Evolutionary conservation across 1,140 invertebrate species (phyloP).

Genomic region (Ceratosolen fusciceps): DNA sequence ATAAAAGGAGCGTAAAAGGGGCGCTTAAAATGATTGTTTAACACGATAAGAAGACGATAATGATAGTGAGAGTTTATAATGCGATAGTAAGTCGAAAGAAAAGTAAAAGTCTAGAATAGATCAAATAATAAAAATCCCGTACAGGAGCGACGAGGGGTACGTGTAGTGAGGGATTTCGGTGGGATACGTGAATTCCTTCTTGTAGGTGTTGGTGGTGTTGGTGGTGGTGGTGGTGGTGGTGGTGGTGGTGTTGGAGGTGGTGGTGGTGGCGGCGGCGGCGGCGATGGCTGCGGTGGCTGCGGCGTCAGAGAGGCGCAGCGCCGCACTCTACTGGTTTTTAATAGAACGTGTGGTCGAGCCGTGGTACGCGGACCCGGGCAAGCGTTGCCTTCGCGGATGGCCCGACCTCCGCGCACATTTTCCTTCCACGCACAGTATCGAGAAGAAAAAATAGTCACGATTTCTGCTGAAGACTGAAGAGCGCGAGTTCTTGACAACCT

Average conservation of each 20-base stretch:
- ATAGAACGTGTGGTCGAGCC: conserved; percentile 26
- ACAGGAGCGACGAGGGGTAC: not conserved
- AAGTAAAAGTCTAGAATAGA: no score
- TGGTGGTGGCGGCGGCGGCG: not conserved
- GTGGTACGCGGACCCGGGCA: conserved; percentile 18
- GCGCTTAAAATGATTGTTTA: no score
- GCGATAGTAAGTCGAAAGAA: no score
- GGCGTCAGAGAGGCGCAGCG: not conserved
- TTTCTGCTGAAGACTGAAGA: not conserved
- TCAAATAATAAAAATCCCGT: no score
- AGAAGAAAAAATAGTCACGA: not conserved
- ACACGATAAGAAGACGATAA: no score
- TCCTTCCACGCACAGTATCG: not conserved
- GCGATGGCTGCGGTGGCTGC: not conserved
- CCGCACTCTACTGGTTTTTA: conserved; percentile 24
- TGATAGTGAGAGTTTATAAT: no score
- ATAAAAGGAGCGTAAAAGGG: no score
- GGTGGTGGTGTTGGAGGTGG: not conserved
- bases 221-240: not conserved
- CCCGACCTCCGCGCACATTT: not conserved
- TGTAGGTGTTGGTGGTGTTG: not conserved
- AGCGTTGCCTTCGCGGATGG: conserved; percentile 4
- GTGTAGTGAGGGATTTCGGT: not conserved
- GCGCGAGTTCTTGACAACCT: not conserved
- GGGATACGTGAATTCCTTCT: not conserved